Conservation (phyloP, 2,113 vertebrate species). For the Engraulis encrasicolus region DNA sequence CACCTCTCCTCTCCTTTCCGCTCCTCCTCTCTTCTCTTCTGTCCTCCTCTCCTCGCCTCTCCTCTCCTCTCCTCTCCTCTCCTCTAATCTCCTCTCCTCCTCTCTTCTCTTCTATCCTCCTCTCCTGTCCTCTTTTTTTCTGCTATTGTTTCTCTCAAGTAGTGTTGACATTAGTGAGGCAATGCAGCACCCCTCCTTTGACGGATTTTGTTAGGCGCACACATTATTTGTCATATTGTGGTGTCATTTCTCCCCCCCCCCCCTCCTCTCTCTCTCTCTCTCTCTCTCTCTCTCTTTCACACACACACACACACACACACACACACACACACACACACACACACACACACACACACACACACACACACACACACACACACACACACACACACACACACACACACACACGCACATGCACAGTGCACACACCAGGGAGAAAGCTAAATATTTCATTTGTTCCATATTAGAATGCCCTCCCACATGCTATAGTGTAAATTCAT, state of each 20-base stretch:
- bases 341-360: neutral
- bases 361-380: neutral
- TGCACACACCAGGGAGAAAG: too few relatives aligned
- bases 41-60: too few relatives aligned
- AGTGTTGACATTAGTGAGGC: neutral
- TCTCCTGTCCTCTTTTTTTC: neutral
- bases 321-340: neutral
- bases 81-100: too few relatives aligned
- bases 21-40: neutral
- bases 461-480: slow-evolving; percentile 8
- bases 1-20: neutral
- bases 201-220: neutral
- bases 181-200: neutral
- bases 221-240: neutral
- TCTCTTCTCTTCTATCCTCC: too few relatives aligned
- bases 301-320: slow-evolving; percentile 15
- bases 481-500: neutral
- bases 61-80: too few relatives aligned
- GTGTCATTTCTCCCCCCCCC: neutral
- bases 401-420: too few relatives aligned
- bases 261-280: too few relatives aligned
- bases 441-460: slow-evolving; percentile 23
- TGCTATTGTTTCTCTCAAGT: neutral
- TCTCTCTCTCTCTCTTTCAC: too few relatives aligned
- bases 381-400: slow-evolving; percentile 18